Conservation (phyloP, 1,140 invertebrate genomes). For the Scaptomyza montana region DNA sequence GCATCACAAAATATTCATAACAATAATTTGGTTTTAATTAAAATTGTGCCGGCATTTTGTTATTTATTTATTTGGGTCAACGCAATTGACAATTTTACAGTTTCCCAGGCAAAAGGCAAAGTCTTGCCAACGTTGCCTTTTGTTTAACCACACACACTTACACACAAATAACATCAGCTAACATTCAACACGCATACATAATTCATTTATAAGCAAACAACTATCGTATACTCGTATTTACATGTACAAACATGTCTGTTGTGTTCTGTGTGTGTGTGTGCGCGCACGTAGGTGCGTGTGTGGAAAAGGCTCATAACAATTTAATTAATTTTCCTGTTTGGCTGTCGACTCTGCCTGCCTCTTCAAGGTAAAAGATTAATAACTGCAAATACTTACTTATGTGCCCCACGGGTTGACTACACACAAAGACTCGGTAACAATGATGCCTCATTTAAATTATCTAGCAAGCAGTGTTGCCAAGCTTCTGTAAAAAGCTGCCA, state of each 20-base stretch:
- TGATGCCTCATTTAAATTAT: background rate
- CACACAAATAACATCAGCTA: background rate
- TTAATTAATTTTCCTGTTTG: conserved; percentile 41
- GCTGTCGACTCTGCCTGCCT: background rate
- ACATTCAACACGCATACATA: conserved; percentile 17
- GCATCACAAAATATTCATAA: conserved; percentile 71
- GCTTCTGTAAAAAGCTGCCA: too few relatives aligned
- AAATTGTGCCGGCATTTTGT: conserved; percentile 54
- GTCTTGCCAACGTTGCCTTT: conserved; percentile 16
- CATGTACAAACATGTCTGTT: background rate
- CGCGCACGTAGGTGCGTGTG: background rate
- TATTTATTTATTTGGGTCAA: conserved; percentile 70
- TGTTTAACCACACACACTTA: conserved; percentile 2
- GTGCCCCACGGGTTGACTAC: background rate
- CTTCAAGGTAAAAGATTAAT: background rate
- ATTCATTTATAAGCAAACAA: conserved; percentile 35
- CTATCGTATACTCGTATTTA: conserved; percentile 3
- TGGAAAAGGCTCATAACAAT: conserved; percentile 29
- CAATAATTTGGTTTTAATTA: conserved; percentile 79
- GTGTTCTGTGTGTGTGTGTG: background rate
- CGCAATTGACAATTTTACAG: conserved; percentile 61
- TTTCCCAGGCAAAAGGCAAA: conserved; percentile 22
- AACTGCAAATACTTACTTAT: conserved; percentile 2
- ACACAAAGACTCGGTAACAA: background rate
- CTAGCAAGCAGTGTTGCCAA: background rate